Evolutionary conservation across 2,113 vertebrate genomes (phyloP).

Genomic region (Collichthys lucidus): DNA sequence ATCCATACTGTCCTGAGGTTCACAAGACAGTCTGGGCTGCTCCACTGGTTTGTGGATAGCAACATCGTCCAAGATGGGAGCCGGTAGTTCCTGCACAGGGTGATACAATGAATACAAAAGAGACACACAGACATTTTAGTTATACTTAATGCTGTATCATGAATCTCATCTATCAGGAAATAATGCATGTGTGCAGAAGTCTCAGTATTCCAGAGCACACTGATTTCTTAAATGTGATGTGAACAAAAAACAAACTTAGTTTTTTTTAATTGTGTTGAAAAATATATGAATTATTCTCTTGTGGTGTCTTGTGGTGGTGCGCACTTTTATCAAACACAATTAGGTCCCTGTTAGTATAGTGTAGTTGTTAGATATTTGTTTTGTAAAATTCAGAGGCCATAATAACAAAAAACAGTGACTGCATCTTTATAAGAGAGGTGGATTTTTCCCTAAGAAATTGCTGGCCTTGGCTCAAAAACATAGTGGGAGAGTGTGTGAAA

Average conservation of each 20-base stretch:
- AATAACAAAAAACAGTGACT: too few relatives aligned
- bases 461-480: not conserved
- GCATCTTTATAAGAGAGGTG: too few relatives aligned
- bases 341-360: not conserved
- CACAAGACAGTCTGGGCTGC: conserved; percentile 62
- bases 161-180: not conserved
- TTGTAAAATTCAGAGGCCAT: not conserved
- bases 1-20: conserved; percentile 79
- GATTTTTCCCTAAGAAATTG: not conserved
- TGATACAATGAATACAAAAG: not conserved
- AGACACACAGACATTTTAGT: not conserved
- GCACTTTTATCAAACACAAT: not conserved
- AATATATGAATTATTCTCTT: not conserved
- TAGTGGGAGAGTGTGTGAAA: not conserved
- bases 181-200: not conserved
- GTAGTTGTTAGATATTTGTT: not conserved
- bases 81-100: conserved; percentile 89
- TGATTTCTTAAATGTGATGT: not conserved
- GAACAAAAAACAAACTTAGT: not conserved
- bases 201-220: not conserved
- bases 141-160: not conserved
- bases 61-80: conserved; percentile 89
- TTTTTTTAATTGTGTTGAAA: not conserved
- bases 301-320: accelerated
- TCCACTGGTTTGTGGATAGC: conserved; percentile 76